Evolutionary conservation across 1,140 invertebrate genomes (phyloP), one percentile per base, ranked within the genome.

Genomic region (Drosophila fuyamai): DNA sequence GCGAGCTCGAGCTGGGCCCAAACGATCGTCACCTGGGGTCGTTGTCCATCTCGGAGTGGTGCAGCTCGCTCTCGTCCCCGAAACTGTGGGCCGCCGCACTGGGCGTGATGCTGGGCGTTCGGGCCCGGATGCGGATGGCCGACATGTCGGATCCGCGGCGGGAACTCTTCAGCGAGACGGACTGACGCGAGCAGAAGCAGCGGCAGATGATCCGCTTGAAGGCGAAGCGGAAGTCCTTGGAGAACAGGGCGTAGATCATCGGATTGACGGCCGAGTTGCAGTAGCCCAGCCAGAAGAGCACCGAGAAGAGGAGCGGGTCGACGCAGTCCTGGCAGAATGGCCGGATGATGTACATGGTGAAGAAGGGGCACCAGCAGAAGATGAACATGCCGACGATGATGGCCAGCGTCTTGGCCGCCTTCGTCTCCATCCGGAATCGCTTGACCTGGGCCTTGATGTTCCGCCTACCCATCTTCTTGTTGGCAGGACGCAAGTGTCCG

Each of bases 381-480:
- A 98, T 95, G 90, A 98, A 99, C 18, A 97, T 97, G 10, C 97
- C 97, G 5, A 98, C 97, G 2, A 98, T 97, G 4, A 98, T 95
- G 32, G 97, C 97, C 44, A 99, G 93, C 0, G 97, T 98, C 88
- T 98, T 96, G 29, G 97, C 97, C 0, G 97, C 98, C 93, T 98
- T 97, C 0, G 95, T 96, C 77, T 98, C 97, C 68, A 96, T 94
- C 62, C 95, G 93, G 68, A 96, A 93, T 6, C 95, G 95, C 6
- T 95, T 95, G 3, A 95, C 95, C 58, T 92, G 92, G 0, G 89
- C 83, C 58, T 81, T 95, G 65, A 92, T 94, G 92, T 81, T 94
- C 91, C 68, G 93, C 84, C 70, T 92, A 76, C 76, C 94, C 81
- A 93, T 93, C 97, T 97, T 85, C 96, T 97, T 93, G 41, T 90